Base-by-base conservation (phyloP, 2,797 vertebrate species). In the Thunnus albacares region DNA sequence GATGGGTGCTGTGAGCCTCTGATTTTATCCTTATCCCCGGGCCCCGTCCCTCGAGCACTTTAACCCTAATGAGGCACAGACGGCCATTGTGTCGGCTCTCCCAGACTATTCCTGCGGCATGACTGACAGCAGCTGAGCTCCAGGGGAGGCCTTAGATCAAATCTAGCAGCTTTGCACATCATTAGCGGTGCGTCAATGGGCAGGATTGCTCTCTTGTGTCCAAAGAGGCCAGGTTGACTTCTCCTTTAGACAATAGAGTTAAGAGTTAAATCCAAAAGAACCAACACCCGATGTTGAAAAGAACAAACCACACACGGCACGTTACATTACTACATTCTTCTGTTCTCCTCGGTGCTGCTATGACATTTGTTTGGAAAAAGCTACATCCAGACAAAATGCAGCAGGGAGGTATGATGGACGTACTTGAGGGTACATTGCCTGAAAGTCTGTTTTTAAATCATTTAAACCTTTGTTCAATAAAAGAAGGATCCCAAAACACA, bases 41-140 rank as follows among this genome's bases (percentile, higher is more conserved):
- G 71, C 45, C 33, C 41, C 20, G 26, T 77, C 82, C 82, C 77
- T 47, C 6, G 9, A 81, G 89, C 63, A 85, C 90, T 90, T 89
- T 52, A 85, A 77, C 74, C 84, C 65, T 95, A 94, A 95, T 93
- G 93, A 94, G 91, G 87, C 85, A 56, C 81, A 84, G 82, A 58
- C 79, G 30, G 80, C 86, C 73, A 82, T 82, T 88, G 88, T 81
- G 78, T 75, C 68, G 61, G 82, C 87, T 91, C 79, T 77, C 62
- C 57, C 77, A 61, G 84, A 83, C 82, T 65, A 47, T 80, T 82
- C 89, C 84, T 1, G 60, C 38, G 7, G 87, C 83, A 80, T 88
- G 84, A 92, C 79, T 82, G 90, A 91, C 87, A 90, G 86, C 86
- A 73, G 82, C 84, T 70, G 69, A 72, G 79, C 86, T 86, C 86